Evolutionary conservation across 2,797 vertebrate genomes (phyloP).

Genomic region (Tragopan temminckii): DNA sequence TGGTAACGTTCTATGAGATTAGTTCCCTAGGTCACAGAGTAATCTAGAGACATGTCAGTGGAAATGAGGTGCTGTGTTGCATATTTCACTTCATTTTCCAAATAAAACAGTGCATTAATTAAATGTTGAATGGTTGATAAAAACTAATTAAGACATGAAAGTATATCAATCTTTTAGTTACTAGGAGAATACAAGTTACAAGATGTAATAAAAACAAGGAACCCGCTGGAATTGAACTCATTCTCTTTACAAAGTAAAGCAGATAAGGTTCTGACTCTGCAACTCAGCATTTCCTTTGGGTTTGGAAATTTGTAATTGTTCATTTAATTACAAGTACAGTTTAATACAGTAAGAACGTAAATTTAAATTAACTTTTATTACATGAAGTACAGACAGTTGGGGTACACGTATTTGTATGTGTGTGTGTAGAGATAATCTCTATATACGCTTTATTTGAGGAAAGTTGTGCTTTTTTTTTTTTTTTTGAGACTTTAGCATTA

Average conservation of each 20-base stretch:
- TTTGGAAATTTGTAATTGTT: constrained; percentile 32
- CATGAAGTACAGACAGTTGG: background rate
- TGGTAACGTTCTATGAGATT: background rate
- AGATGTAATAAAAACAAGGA: constrained; percentile 30
- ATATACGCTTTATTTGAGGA: background rate
- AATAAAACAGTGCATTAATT: background rate
- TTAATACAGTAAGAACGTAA: background rate
- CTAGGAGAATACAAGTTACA: constrained; percentile 21
- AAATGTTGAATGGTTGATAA: constrained; percentile 34
- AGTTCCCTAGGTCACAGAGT: background rate
- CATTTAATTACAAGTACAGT: constrained; percentile 1
- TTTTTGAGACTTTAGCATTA: background rate
- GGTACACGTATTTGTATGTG: background rate
- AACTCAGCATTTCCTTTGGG: background rate
- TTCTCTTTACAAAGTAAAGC: constrained; percentile 38
- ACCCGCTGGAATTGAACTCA: constrained; percentile 52
- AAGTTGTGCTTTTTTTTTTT: rapidly evolving
- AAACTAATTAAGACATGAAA: constrained; percentile 65
- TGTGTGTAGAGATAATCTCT: background rate
- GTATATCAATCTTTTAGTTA: background rate
- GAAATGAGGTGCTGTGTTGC: background rate
- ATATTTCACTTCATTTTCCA: background rate
- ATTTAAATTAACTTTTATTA: background rate
- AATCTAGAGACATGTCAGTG: background rate
- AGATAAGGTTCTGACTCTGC: constrained; percentile 26